phyloP scores from a whole-genome alignment of 53 echinoderm and acorn worm species.

The Arbacia lixula region DNA sequence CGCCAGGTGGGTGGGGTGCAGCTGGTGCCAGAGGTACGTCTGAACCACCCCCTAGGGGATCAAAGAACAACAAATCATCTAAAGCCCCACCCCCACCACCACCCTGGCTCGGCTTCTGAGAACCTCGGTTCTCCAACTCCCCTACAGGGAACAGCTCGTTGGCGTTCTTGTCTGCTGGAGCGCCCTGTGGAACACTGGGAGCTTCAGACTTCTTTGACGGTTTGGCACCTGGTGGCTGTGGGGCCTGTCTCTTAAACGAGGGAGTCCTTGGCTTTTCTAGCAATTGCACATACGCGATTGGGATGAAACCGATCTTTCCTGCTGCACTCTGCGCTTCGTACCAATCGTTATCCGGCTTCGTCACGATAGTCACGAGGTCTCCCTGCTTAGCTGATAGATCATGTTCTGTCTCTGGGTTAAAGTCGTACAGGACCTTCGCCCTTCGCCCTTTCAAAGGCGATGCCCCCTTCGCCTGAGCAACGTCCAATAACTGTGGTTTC shows the following conservation, averaged over 20 bases:
- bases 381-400: slow-evolving; percentile 83
- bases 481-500: slow-evolving; percentile 41
- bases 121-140: background rate
- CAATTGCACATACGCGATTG: slow-evolving; percentile 87
- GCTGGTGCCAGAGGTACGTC: slow-evolving; percentile 54
- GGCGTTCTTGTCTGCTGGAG: slow-evolving; percentile 28
- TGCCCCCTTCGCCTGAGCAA: slow-evolving; percentile 31
- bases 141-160: slow-evolving; percentile 29
- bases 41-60: slow-evolving; percentile 72
- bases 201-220: slow-evolving; percentile 46
- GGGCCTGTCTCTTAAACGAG: slow-evolving; percentile 88
- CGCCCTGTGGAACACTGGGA: background rate
- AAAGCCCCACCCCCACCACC: slow-evolving; percentile 34
- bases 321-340: slow-evolving; percentile 77
- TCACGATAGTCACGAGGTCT: slow-evolving; percentile 76
- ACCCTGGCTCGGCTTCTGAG: background rate
- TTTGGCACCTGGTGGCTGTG: slow-evolving; percentile 68
- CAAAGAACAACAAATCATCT: slow-evolving; percentile 86
- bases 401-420: slow-evolving; percentile 81
- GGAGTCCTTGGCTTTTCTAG: slow-evolving; percentile 89
- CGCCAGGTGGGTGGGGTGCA: slow-evolving; percentile 8
- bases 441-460: slow-evolving; percentile 74
- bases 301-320: slow-evolving; percentile 83
- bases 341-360: slow-evolving; percentile 86
- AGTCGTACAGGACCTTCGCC: slow-evolving; percentile 90